Percentiles rank a stretch among this genome's conserved stretches.
phyloP scores from a whole-genome alignment of 2,888 invertebrate species.

The Xylota segnis region DNA sequence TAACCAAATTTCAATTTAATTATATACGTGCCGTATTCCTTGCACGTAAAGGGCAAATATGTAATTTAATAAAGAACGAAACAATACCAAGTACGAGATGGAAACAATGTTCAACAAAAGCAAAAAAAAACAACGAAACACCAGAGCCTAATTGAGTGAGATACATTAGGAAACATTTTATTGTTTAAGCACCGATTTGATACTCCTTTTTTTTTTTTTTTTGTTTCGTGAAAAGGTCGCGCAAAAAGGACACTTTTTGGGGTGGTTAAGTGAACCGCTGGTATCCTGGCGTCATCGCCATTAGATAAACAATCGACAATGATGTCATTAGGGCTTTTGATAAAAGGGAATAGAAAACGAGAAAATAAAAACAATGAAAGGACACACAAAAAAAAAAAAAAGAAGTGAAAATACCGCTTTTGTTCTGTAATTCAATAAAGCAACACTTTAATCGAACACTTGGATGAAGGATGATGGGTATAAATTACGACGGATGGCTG shows the following conservation, averaged over 20 bases:
- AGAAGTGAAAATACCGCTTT: constrained; percentile 16
- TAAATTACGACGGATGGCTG: neutral
- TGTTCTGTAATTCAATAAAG: constrained; percentile 51
- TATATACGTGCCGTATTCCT: constrained; percentile 65
- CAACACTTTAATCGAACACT: constrained; percentile 39
- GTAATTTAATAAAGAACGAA: constrained; percentile 64
- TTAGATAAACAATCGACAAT: constrained; percentile 55
- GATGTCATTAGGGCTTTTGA: constrained; percentile 40
- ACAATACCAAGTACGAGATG: constrained; percentile 25
- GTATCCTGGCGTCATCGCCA: constrained; percentile 52
- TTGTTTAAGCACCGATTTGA: constrained; percentile 20
- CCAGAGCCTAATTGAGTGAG: constrained; percentile 59
- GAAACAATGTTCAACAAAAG: neutral
- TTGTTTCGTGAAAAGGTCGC: neutral
- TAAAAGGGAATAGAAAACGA: constrained; percentile 14
- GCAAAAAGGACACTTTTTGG: neutral
- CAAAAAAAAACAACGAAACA: neutral
- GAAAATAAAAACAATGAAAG: constrained; percentile 1
- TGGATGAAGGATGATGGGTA: neutral
- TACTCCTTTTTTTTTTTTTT: neutral
- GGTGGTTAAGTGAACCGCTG: constrained; percentile 20
- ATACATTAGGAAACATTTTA: constrained; percentile 44
- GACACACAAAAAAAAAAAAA: neutral
- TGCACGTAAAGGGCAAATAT: constrained; percentile 68
- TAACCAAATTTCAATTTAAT: constrained; percentile 72